Evolutionary conservation across 2,113 vertebrate genomes (phyloP).

Genomic region (Sander lucioperca): DNA sequence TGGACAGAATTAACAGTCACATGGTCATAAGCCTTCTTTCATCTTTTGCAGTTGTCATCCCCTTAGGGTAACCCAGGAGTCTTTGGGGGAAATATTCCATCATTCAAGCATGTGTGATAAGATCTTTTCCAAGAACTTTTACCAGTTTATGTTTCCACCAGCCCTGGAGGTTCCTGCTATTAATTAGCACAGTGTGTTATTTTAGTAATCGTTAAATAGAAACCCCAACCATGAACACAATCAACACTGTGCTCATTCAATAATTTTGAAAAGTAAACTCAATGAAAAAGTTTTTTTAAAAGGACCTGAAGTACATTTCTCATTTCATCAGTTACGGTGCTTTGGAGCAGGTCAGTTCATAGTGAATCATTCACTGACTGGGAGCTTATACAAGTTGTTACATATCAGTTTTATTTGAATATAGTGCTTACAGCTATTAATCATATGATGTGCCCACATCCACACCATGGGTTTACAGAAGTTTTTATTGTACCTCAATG

Average conservation of each 20-base stretch:
- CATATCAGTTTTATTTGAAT: conserved; percentile 20
- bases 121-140: not conserved
- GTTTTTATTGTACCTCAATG: not conserved
- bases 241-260: not conserved
- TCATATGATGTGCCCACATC: conserved; percentile 53
- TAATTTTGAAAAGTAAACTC: not conserved
- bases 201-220: not conserved
- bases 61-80: conserved; percentile 32
- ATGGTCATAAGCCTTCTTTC: conserved; percentile 57
- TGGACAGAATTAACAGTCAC: conserved; percentile 31
- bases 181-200: not conserved
- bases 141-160: conserved; percentile 7
- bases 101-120: conserved; percentile 27
- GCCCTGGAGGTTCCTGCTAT: not conserved
- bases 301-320: not conserved
- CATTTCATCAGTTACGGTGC: not conserved
- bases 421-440: conserved; percentile 21
- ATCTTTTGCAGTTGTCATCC: conserved; percentile 22
- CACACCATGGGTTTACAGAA: conserved; percentile 7
- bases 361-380: not conserved
- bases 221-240: not conserved
- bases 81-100: conserved; percentile 58
- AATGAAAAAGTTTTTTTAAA: not conserved
- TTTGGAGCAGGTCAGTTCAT: not conserved
- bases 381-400: conserved; percentile 1